Evolutionary conservation across 2,888 invertebrate species (phyloP), one percentile per base, ranked within the genome.

Genomic region (Phasia obesa): DNA sequence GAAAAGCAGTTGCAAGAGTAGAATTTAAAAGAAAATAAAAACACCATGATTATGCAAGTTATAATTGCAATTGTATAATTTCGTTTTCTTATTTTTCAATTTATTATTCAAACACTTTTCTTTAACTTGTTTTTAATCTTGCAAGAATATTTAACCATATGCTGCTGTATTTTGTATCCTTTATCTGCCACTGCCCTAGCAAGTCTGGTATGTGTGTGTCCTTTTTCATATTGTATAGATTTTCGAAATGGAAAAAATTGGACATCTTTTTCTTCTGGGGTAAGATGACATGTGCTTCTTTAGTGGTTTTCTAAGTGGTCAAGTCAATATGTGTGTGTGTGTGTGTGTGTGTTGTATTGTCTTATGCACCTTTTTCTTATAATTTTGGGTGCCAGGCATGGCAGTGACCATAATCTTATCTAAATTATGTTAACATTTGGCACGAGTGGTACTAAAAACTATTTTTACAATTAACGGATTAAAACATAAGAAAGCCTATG

Each of bases 21-120:
- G 21, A 21, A 44, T 51, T 21, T 9, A 15, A 5, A 60, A 57
- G 42, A 42, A 42, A n/a, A 19, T 13, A 7, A 51, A 23, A 44
- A 21, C 49, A 64, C 64, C 53, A 83, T 83, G 83, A 79, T 83
- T 83, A 79, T 83, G 83, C 83, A 83, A 79, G 65, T 79, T 83
- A 79, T 60, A 83, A 83, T 79, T 83, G 75, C 62, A 83, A 76
- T 79, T 83, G 77, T 82, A 82, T 82, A 73, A 62, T 70, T 19
- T 67, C 38, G 0, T 27, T 23, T 60, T 64, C 4, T 59, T 74
- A 69, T 64, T 55, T n/a, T 15, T 15, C 17, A 19, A 47, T 44
- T 44, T 35, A 42, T 15, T 42, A 42, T 42, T 42, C 15, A 42
- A 42, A 42, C 0, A 38, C 6, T 55, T 55, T 27, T 57, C 31